phyloP scores from a whole-genome alignment of 2,113 vertebrate species.

The Apteryx mantelli region DNA sequence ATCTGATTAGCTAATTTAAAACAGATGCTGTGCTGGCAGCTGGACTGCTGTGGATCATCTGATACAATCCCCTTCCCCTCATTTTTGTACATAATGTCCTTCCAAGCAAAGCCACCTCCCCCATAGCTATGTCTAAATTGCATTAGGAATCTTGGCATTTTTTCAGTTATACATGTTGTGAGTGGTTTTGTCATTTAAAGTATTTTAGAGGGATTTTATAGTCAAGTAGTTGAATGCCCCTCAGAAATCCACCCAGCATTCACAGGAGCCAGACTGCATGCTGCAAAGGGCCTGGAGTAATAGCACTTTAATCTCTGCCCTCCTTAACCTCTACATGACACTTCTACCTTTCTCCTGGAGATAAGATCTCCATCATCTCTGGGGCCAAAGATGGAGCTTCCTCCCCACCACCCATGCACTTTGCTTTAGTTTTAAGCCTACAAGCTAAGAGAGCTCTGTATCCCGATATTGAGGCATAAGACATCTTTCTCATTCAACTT shows the following conservation, averaged over 20 bases:
- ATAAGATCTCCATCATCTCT: neutral
- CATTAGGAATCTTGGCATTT: conserved; percentile 55
- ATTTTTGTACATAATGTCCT: conserved; percentile 62
- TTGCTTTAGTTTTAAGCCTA: neutral
- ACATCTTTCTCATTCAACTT: neutral
- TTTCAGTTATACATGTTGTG: conserved; percentile 31
- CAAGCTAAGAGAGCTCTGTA: neutral
- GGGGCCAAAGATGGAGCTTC: neutral
- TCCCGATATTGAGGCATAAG: neutral
- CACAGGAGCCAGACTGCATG: neutral
- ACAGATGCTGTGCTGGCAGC: conserved; percentile 63
- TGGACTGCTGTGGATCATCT: conserved; percentile 22
- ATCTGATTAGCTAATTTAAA: conserved; percentile 39
- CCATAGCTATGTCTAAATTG: conserved; percentile 30
- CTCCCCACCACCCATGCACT: neutral
- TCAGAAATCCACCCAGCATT: conserved; percentile 6
- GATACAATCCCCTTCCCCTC: conserved; percentile 53
- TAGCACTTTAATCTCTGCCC: neutral
- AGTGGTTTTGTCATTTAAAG: conserved; percentile 39
- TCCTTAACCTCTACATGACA: neutral
- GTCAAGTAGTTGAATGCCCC: neutral
- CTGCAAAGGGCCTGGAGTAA: neutral
- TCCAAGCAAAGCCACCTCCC: conserved; percentile 62
- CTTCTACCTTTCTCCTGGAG: neutral
- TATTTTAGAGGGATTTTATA: neutral